Evolutionary conservation across 2,888 invertebrate species (phyloP), one percentile per base, ranked within the genome.

Genomic region (Lithophane leautieri): DNA sequence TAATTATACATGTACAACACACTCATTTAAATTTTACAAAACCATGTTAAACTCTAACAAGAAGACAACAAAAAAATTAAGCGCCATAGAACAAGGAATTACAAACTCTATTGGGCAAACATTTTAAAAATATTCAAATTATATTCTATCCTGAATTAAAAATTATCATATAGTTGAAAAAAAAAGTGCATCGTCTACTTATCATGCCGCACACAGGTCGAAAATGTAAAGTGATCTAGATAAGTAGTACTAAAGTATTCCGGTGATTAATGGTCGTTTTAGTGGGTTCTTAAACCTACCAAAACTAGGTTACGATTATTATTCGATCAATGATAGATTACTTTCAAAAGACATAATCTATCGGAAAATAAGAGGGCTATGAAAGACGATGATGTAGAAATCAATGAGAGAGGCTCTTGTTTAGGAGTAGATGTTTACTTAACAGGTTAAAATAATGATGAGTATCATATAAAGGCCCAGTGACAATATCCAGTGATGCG

Each of bases 51-150:
- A 82, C 54, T 63, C 52, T 61, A 66, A 83, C 60, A 78, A 75
- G 58, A 76, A 73, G 71, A 78, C 19, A 67, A 67, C 44, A 70
- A 83, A 73, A 73, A 75, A 56, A 4, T 61, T 70, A 74, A 80
- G 70, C 58, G 66, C 66, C 79, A 70, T 76, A 86, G 77, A 85
- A 79, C 79, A 82, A 78, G 22, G 73, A 71, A 82, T 85, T 81
- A 80, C 75, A 81, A 79, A 81, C 62, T 85, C 83, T 83, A 88
- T 79, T 73, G 80, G 80, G 82, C 82, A 78, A 78, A 82, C 34
- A 72, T 68, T 78, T 82, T 60, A 28, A 42, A 83, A 84, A 83
- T 82, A 87, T 88, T 84, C 84, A 82, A 88, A 84, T 86, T 47
- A 25, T 81, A 84, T 87, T 84, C 77, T 76, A 77, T 84, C 86